Percentiles rank a stretch among this genome's conserved stretches.
phyloP scores from a whole-genome alignment of 2,888 invertebrate species.

The Cheilosia variabilis region DNA sequence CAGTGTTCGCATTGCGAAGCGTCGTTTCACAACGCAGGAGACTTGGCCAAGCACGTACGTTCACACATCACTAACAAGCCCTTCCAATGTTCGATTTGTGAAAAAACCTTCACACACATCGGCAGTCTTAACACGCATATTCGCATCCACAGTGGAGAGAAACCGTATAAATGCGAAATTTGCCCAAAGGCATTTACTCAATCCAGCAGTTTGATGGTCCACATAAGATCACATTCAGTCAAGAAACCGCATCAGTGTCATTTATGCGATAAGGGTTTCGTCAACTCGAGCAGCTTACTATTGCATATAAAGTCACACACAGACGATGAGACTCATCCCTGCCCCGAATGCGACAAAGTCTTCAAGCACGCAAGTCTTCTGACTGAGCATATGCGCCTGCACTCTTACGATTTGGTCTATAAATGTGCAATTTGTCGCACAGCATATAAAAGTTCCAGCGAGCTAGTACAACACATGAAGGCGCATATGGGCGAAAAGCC shows the following conservation, averaged over 20 bases:
- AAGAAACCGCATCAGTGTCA: conserved; percentile 83
- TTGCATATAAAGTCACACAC: conserved; percentile 82
- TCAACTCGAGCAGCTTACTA: conserved; percentile 82
- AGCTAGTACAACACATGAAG: conserved; percentile 84
- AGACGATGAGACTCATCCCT: conserved; percentile 80
- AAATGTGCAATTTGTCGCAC: conserved; percentile 82
- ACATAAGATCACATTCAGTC: conserved; percentile 82
- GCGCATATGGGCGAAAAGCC: conserved; percentile 84
- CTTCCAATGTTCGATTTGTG: conserved; percentile 83
- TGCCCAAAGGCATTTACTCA: conserved; percentile 83
- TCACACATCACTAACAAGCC: conserved; percentile 83
- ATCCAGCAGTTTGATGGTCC: conserved; percentile 83
- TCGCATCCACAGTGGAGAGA: conserved; percentile 83
- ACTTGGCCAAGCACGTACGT: conserved; percentile 83
- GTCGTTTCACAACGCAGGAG: conserved; percentile 83
- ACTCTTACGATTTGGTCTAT: conserved; percentile 82
- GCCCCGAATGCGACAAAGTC: conserved; percentile 82
- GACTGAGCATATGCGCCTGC: conserved; percentile 83
- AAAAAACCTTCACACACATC: conserved; percentile 83
- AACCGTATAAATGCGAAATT: conserved; percentile 83
- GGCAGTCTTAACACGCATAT: conserved; percentile 83
- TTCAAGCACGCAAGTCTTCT: conserved; percentile 83
- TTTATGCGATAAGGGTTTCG: conserved; percentile 83
- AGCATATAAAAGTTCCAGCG: conserved; percentile 82
- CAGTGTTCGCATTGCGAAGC: conserved; percentile 83